phyloP scores from a whole-genome alignment of 1,140 invertebrate species.

The Stegodyphus dumicola region DNA sequence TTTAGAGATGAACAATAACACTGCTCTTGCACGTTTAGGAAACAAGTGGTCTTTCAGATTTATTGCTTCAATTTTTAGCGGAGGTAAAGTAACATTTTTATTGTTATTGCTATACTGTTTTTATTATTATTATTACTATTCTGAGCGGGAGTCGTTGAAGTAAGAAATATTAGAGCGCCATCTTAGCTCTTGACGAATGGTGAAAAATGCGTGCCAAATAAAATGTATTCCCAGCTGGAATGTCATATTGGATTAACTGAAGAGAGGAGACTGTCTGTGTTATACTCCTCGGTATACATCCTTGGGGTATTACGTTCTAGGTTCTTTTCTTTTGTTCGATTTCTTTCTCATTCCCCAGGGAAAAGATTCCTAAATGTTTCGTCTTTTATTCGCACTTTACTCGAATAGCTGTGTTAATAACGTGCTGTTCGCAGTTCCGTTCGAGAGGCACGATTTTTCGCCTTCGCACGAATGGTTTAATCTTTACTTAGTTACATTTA shows the following conservation, averaged over 20 bases:
- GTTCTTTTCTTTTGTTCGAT: too few relatives aligned
- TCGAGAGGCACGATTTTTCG: too few relatives aligned
- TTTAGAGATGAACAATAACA: too few relatives aligned
- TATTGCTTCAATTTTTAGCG: conserved; percentile 27
- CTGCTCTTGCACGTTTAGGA: background rate
- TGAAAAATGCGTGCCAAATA: background rate
- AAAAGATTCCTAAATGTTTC: too few relatives aligned
- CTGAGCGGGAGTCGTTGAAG: background rate
- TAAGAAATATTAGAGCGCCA: conserved; percentile 23
- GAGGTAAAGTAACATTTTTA: background rate
- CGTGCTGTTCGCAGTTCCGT: too few relatives aligned
- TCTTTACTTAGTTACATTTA: too few relatives aligned
- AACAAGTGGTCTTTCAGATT: conserved; percentile 31
- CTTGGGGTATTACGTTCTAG: too few relatives aligned
- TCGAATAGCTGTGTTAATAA: too few relatives aligned
- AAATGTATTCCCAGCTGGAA: conserved; percentile 16
- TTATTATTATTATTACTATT: background rate
- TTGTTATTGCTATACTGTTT: too few relatives aligned
- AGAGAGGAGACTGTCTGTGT: background rate
- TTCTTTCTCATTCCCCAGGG: too few relatives aligned
- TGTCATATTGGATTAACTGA: conserved; percentile 39
- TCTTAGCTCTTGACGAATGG: conserved; percentile 23
- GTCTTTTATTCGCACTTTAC: too few relatives aligned
- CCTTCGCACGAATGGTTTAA: too few relatives aligned
- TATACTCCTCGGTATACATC: background rate